Conservation (phyloP, 2,113 vertebrate species). For the Zapus hudsonius region DNA sequence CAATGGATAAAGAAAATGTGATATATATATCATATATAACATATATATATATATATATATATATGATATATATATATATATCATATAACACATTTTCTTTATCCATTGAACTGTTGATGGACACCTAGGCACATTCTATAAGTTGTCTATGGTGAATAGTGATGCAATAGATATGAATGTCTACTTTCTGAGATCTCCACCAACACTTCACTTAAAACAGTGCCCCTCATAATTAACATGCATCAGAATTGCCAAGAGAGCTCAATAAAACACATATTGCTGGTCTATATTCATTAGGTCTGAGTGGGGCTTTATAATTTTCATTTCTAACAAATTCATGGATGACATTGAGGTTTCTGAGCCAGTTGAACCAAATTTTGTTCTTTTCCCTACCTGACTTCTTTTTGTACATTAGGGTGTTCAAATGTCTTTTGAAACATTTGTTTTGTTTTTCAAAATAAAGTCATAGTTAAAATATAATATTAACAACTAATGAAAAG, state of each 20-base stretch:
- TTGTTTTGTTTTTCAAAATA: slow-evolving; percentile 11
- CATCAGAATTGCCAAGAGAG: background rate
- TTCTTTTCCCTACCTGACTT: background rate
- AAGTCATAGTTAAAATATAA: background rate
- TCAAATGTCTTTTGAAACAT: background rate
- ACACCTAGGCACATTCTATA: background rate
- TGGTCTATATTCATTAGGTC: slow-evolving; percentile 2
- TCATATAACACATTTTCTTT: background rate
- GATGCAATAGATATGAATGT: background rate
- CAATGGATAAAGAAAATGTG: no score
- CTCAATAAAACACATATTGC: background rate
- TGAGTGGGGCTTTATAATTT: background rate
- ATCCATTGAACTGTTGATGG: background rate
- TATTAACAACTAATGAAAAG: slow-evolving; percentile 51
- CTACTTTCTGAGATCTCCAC: background rate
- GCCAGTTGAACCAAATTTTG: background rate
- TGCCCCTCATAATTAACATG: slow-evolving; percentile 41
- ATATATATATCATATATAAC: no score
- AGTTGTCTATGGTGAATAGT: background rate
- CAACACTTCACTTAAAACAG: slow-evolving; percentile 42
- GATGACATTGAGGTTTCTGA: background rate
- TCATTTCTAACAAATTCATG: slow-evolving; percentile 22
- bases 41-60: no score
- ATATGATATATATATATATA: no score
- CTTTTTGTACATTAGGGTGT: background rate